Percentiles rank a stretch among this genome's conserved stretches.
Evolutionary conservation across 2,888 invertebrate species (phyloP).

Genomic region (Campoplex capitator): DNA sequence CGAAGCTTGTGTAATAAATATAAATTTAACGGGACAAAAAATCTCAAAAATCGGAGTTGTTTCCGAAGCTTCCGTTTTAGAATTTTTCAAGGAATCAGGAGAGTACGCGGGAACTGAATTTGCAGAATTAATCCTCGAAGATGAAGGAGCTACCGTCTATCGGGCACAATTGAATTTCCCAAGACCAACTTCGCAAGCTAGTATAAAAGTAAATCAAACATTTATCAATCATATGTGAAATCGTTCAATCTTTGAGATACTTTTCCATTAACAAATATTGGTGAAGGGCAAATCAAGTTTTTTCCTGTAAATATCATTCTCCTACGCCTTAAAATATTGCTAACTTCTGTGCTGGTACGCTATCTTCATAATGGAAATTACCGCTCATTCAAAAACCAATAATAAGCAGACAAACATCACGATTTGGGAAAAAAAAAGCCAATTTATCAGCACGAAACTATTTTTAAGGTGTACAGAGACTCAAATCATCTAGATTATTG

Average conservation of each 20-base stretch:
- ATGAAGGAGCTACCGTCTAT: constrained; percentile 81
- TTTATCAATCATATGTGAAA: neutral
- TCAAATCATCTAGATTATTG: neutral
- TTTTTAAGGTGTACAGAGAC: too few relatives aligned
- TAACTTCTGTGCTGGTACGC: too few relatives aligned
- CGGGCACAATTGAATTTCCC: constrained; percentile 79
- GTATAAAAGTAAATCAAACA: constrained; percentile 77
- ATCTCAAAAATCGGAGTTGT: constrained; percentile 82
- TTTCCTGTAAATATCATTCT: too few relatives aligned
- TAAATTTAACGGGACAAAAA: constrained; percentile 78
- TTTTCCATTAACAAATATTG: too few relatives aligned
- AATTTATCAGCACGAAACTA: too few relatives aligned
- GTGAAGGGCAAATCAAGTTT: too few relatives aligned
- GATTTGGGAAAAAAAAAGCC: too few relatives aligned
- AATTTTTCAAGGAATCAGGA: constrained; percentile 84
- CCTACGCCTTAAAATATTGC: too few relatives aligned
- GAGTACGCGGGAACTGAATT: constrained; percentile 83
- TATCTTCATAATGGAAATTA: too few relatives aligned
- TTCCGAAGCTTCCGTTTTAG: constrained; percentile 84
- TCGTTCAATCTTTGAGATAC: neutral
- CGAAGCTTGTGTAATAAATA: constrained; percentile 79
- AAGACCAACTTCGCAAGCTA: constrained; percentile 79
- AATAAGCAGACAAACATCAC: too few relatives aligned
- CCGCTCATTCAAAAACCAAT: too few relatives aligned
- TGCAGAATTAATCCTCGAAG: constrained; percentile 83